A percentile compares a stretch with the other conserved stretches of the same genome.
phyloP scores from a whole-genome alignment of 2,888 invertebrate species.

The Rhagophthalmus giganteus region DNA sequence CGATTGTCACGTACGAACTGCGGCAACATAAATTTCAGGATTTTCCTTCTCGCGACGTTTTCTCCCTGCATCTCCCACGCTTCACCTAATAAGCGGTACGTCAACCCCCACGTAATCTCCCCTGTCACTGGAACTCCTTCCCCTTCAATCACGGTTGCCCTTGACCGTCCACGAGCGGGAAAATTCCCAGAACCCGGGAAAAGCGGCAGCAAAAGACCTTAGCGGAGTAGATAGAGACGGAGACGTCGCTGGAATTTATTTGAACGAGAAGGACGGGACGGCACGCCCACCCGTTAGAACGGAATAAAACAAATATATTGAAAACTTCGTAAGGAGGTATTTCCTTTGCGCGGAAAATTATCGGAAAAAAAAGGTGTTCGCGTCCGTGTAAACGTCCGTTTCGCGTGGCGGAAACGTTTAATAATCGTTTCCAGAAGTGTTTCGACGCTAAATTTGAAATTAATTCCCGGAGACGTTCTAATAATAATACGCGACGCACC shows the following conservation, averaged over 20 bases:
- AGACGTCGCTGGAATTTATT: neutral
- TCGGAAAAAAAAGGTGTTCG: no score
- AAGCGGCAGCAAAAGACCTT: constrained; percentile 11
- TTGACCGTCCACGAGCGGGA: constrained; percentile 34
- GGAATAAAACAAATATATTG: neutral
- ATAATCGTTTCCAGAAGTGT: no score
- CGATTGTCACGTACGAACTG: neutral
- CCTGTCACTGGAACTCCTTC: constrained; percentile 14
- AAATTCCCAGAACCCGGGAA: constrained; percentile 30
- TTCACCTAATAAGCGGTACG: neutral
- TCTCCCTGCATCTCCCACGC: neutral
- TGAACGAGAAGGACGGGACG: neutral
- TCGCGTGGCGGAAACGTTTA: no score
- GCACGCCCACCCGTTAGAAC: neutral
- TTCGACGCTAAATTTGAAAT: no score
- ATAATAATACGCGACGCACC: no score
- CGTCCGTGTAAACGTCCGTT: no score
- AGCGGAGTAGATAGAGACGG: constrained; percentile 13
- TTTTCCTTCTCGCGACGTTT: neutral
- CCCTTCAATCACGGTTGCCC: constrained; percentile 23
- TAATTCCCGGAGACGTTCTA: no score
- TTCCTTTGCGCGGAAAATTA: no score
- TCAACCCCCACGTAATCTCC: constrained; percentile 6
- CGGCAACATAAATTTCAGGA: constrained; percentile 5
- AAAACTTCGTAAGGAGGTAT: no score